A percentile compares a stretch with the other conserved stretches of the same genome.
Evolutionary conservation across 2,797 vertebrate genomes (phyloP).

Genomic region (Bucorvus abyssinicus): DNA sequence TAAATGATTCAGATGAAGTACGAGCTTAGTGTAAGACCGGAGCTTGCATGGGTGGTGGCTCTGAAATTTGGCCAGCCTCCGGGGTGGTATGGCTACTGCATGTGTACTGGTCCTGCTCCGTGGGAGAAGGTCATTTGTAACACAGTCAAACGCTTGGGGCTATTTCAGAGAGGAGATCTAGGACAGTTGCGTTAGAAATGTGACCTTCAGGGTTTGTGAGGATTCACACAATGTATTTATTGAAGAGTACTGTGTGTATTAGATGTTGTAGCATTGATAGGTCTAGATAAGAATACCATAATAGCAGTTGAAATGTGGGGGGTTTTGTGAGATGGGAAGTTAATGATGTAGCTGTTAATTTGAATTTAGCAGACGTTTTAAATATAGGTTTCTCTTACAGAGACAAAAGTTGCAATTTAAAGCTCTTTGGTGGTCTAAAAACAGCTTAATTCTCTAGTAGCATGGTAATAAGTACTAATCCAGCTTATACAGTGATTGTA

Average conservation of each 20-base stretch:
- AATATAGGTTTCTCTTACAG: conserved; percentile 82
- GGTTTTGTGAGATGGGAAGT: conserved; percentile 66
- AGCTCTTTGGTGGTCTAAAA: conserved; percentile 82
- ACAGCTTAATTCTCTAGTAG: conserved; percentile 81
- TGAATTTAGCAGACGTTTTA: conserved; percentile 80
- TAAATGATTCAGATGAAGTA: background rate
- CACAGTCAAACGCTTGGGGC: background rate
- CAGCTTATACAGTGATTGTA: conserved; percentile 81
- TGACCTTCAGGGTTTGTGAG: conserved; percentile 20
- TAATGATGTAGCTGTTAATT: conserved; percentile 79
- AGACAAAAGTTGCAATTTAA: conserved; percentile 84
- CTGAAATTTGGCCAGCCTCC: background rate
- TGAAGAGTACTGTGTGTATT: background rate
- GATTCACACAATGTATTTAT: background rate
- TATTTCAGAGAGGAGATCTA: background rate
- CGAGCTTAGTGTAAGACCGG: background rate
- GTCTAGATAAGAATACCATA: conserved; percentile 65
- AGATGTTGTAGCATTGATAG: conserved; percentile 2
- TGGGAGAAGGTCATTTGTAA: background rate
- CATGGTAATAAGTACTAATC: conserved; percentile 81
- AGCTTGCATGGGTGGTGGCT: background rate
- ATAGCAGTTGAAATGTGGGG: conserved; percentile 52
- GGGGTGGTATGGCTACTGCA: background rate
- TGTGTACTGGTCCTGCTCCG: background rate
- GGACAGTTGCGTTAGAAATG: background rate